A percentile compares a stretch with the other conserved stretches of the same genome.
phyloP scores from a whole-genome alignment of 64 coral and sea anemone species.

The Stichodactyla helianthus region DNA sequence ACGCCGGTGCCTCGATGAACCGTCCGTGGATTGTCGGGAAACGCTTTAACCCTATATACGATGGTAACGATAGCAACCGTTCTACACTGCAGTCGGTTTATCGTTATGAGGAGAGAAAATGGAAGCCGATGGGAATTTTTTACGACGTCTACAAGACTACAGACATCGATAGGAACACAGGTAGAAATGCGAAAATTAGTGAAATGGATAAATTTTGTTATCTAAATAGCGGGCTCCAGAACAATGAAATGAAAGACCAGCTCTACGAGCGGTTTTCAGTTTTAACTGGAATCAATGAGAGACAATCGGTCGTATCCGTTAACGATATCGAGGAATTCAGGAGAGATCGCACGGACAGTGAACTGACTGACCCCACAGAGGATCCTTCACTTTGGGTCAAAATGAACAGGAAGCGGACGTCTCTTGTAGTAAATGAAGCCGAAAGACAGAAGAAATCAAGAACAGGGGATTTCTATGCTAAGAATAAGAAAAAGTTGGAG shows the following conservation, averaged over 20 bases:
- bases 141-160: not conserved
- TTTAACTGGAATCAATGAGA: not conserved
- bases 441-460: slow-evolving; percentile 17
- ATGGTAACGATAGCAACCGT: not conserved
- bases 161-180: not conserved
- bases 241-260: not conserved
- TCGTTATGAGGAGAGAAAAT: not conserved
- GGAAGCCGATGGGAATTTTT: not conserved
- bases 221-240: not conserved
- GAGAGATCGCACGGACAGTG: not conserved
- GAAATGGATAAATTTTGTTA: not conserved
- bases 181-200: not conserved
- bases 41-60: not conserved
- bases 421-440: not conserved
- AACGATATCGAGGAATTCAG: not conserved
- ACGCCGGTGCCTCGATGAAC: not conserved
- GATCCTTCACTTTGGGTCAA: not conserved
- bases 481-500: not conserved
- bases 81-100: not conserved
- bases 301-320: no score
- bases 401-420: slow-evolving; percentile 1
- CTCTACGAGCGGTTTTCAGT: not conserved
- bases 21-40: slow-evolving; percentile 10
- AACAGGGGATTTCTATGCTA: slow-evolving; percentile 11
- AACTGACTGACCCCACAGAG: not conserved